Conservation (phyloP, 2,797 vertebrate species). For the Euthynnus affinis region DNA sequence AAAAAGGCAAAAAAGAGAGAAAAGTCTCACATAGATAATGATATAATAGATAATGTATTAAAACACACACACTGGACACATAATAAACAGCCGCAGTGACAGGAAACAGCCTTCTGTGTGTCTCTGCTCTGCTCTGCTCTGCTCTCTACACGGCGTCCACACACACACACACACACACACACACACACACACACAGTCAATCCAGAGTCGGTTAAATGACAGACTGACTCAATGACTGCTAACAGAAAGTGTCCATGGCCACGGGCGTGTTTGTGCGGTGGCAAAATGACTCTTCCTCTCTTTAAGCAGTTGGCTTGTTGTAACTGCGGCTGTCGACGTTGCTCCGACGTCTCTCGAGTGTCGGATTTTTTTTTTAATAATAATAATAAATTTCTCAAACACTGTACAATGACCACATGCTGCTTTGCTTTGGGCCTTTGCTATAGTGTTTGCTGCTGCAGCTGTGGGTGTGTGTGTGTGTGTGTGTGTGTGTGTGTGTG, state of each 20-base stretch:
- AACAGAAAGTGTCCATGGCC: background rate
- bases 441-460: background rate
- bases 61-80: too few species aligned
- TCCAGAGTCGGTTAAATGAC: background rate
- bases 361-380: too few species aligned
- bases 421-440: slow-evolving; percentile 14
- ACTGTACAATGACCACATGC: slow-evolving; percentile 14
- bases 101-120: background rate
- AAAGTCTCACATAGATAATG: background rate
- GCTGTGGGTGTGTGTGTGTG: slow-evolving; percentile 12
- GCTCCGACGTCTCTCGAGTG: slow-evolving; percentile 30
- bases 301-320: background rate
- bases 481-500: slow-evolving; percentile 23
- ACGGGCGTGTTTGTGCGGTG: background rate
- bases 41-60: too few species aligned
- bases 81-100: slow-evolving; percentile 1
- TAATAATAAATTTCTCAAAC: slow-evolving; percentile 40
- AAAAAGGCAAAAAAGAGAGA: too few species aligned
- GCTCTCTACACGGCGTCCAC: slow-evolving; percentile 4
- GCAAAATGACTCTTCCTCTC: slow-evolving; percentile 39
- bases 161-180: too few species aligned
- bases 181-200: background rate
- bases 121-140: background rate
- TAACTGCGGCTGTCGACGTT: background rate
- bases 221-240: background rate